A percentile compares a stretch with the other conserved stretches of the same genome.
Evolutionary conservation across 2,797 vertebrate genomes (phyloP).

Genomic region (Cyclopterus lumpus): DNA sequence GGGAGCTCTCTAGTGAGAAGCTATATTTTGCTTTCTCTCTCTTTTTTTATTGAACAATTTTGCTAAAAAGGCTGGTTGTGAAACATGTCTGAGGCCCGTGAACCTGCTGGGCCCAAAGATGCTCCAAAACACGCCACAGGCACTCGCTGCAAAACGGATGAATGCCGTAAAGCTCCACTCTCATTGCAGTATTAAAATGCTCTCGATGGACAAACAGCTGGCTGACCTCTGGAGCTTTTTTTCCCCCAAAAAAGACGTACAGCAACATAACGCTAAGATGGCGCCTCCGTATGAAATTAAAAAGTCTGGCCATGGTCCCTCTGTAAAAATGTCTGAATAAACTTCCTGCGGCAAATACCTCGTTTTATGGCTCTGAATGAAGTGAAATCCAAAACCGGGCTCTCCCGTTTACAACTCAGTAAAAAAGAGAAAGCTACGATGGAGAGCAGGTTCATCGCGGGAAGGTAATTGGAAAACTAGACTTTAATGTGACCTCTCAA

Average conservation of each 20-base stretch:
- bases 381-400: constrained; percentile 37
- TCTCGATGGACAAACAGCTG: constrained; percentile 27
- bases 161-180: constrained; percentile 28
- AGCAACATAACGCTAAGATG: constrained; percentile 26
- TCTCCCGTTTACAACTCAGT: constrained; percentile 62
- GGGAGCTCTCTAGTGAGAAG: constrained; percentile 42
- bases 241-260: not conserved
- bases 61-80: constrained; percentile 11
- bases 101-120: constrained; percentile 28
- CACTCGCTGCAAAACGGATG: constrained; percentile 26
- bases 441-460: constrained; percentile 53
- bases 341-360: constrained; percentile 25
- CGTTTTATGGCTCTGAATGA: constrained; percentile 48
- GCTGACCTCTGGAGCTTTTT: constrained; percentile 18
- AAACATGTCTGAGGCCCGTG: constrained; percentile 31
- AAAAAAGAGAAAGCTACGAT: constrained; percentile 48
- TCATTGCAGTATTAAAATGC: constrained; percentile 19
- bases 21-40: constrained; percentile 24
- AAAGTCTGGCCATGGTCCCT: constrained; percentile 33
- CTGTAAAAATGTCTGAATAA: constrained; percentile 51
- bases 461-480: constrained; percentile 58
- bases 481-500: constrained; percentile 65
- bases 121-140: constrained; percentile 15
- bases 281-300: constrained; percentile 34
- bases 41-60: constrained; percentile 16